Evolutionary conservation across 1,140 invertebrate species (phyloP).

Genomic region (Globodera rostochiensis): DNA sequence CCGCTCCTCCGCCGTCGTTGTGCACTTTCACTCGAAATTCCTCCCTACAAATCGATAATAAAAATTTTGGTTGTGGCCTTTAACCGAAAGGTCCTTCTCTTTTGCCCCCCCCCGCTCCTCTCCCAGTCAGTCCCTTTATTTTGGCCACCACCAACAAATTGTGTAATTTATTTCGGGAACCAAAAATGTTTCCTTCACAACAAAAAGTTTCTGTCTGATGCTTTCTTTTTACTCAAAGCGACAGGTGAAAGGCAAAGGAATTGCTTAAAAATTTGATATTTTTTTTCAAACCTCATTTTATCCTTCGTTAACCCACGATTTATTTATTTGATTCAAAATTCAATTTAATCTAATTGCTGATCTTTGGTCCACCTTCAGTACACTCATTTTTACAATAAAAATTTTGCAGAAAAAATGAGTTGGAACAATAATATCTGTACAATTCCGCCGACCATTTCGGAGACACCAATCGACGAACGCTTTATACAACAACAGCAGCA

Average conservation of each 20-base stretch:
- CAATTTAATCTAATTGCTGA: too few species aligned
- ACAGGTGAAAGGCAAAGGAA: too few species aligned
- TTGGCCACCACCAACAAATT: not conserved
- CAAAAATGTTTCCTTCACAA: not conserved
- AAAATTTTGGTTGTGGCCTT: not conserved
- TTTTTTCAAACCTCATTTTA: too few species aligned
- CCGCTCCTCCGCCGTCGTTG: not conserved
- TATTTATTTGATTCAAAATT: too few species aligned
- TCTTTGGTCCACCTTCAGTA: too few species aligned
- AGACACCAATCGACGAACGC: slow-evolving; percentile 5
- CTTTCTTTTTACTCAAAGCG: not conserved
- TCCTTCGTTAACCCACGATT: too few species aligned
- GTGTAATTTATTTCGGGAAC: not conserved
- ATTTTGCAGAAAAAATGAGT: not conserved
- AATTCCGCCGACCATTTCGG: slow-evolving; percentile 12
- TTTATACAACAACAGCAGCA: slow-evolving; percentile 3
- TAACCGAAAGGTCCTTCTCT: not conserved
- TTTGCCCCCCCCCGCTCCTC: not conserved
- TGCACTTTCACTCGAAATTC: slow-evolving; percentile 1
- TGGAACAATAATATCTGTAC: slow-evolving; percentile 18
- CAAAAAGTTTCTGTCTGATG: not conserved
- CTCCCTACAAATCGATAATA: not conserved
- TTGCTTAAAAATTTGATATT: too few species aligned
- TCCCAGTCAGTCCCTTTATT: not conserved
- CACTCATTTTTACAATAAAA: too few species aligned